Evolutionary conservation across 2,113 vertebrate species (phyloP).

Genomic region (Dicerorhinus sumatrensis): DNA sequence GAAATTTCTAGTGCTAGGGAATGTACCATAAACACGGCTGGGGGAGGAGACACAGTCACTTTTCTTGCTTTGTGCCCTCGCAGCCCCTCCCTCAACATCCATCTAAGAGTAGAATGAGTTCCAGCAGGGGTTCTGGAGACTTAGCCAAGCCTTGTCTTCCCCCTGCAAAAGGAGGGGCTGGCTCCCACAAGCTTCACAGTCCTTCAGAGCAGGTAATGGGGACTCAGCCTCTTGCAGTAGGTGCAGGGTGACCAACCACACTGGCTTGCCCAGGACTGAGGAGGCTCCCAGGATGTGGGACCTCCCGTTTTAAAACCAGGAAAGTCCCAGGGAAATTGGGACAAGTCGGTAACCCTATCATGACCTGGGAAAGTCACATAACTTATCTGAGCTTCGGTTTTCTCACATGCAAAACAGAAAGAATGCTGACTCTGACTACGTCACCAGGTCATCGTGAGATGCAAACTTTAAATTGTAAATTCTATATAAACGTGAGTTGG

Average conservation of each 20-base stretch:
- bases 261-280: background rate
- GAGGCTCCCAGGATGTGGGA: background rate
- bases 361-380: background rate
- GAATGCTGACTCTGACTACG: background rate
- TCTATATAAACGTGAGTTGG: background rate
- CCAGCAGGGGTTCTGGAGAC: background rate
- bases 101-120: background rate
- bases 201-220: background rate
- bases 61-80: background rate
- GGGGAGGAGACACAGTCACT: background rate
- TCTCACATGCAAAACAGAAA: background rate
- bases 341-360: background rate
- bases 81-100: fast-evolving
- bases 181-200: background rate
- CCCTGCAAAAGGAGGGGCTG: background rate
- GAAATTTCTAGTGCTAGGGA: background rate
- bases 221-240: too few relatives aligned
- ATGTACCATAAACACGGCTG: background rate
- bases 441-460: background rate
- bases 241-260: background rate
- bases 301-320: background rate
- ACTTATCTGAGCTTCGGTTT: background rate
- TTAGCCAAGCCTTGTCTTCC: background rate
- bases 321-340: background rate
- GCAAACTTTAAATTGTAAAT: background rate